These are phyloP conservation scores for Seira sanloemensis DNA, from an alignment of 2,888 invertebrate species.

Conservation along the genomic window DNA sequence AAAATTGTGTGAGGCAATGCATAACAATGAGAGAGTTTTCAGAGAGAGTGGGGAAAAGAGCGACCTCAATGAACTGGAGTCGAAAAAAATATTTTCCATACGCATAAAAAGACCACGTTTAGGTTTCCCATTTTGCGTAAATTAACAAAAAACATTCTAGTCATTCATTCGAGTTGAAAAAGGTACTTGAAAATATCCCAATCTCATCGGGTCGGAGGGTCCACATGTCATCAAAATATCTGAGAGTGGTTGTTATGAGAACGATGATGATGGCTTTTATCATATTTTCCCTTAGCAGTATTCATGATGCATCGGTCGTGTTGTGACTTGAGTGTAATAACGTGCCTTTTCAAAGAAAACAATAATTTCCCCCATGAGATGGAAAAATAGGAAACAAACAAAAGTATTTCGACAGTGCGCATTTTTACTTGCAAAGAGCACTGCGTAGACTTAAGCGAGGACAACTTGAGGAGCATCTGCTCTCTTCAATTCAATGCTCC, in stretches of 20 bases:
- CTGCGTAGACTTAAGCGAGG: too few species aligned
- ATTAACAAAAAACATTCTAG: background rate
- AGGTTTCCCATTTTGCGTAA: background rate
- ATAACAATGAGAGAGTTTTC: background rate
- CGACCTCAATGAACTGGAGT: background rate
- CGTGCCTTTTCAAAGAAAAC: background rate
- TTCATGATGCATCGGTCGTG: background rate
- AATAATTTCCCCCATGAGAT: background rate
- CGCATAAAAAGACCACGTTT: background rate
- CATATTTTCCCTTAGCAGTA: background rate
- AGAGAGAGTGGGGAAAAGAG: background rate
- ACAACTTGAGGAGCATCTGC: background rate
- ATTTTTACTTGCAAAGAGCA: too few species aligned
- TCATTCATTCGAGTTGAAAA: background rate
- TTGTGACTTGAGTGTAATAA: background rate
- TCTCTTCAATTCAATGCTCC: constrained; percentile 43
- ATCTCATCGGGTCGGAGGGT: background rate
- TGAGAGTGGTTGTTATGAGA: background rate
- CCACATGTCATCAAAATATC: background rate
- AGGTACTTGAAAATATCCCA: background rate
- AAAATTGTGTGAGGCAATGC: background rate
- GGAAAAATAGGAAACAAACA: background rate
- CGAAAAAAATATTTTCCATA: too few species aligned
- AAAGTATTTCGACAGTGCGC: too few species aligned
- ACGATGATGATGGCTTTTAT: background rate